A percentile compares a stretch with the other conserved stretches of the same genome.
Conservation (phyloP, 1,140 invertebrate species). For the Drosophila repleta region DNA sequence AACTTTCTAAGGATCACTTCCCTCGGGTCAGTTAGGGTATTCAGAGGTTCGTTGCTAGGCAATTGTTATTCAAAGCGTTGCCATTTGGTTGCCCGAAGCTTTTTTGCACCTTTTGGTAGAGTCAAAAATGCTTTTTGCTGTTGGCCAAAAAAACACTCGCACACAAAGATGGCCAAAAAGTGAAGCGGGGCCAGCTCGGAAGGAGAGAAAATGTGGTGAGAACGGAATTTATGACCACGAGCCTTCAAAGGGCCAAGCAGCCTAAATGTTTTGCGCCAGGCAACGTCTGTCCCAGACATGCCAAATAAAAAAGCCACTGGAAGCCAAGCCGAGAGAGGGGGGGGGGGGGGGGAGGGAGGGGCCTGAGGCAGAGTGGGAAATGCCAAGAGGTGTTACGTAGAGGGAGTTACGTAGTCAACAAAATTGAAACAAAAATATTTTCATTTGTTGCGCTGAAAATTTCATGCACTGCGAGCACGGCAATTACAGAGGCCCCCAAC, state of each 20-base stretch:
- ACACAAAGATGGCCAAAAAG: conserved; percentile 1
- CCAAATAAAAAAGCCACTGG: conserved; percentile 43
- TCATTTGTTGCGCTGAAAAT: conserved; percentile 78
- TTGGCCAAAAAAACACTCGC: conserved; percentile 39
- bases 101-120: conserved; percentile 72
- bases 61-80: conserved; percentile 1
- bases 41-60: conserved; percentile 12
- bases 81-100: conserved; percentile 48
- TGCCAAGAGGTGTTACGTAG: no score
- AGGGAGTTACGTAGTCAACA: conserved; percentile 29
- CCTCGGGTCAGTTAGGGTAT: conserved; percentile 60
- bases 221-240: conserved; percentile 83
- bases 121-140: conserved; percentile 59
- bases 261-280: conserved; percentile 70
- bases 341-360: neutral
- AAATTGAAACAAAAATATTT: conserved; percentile 48
- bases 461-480: conserved; percentile 66
- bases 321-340: conserved; percentile 16
- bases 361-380: neutral
- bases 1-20: no score
- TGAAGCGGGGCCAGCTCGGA: neutral
- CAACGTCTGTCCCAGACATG: conserved; percentile 29
- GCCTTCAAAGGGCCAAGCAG: conserved; percentile 76
- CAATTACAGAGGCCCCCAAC: conserved; percentile 54
- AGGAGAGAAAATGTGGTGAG: conserved; percentile 74